Percentiles rank a stretch among this genome's conserved stretches.
These are phyloP conservation scores for Rattus norvegicus DNA, from an alignment of 2,113 vertebrate genomes.

Conservation along the genomic window DNA sequence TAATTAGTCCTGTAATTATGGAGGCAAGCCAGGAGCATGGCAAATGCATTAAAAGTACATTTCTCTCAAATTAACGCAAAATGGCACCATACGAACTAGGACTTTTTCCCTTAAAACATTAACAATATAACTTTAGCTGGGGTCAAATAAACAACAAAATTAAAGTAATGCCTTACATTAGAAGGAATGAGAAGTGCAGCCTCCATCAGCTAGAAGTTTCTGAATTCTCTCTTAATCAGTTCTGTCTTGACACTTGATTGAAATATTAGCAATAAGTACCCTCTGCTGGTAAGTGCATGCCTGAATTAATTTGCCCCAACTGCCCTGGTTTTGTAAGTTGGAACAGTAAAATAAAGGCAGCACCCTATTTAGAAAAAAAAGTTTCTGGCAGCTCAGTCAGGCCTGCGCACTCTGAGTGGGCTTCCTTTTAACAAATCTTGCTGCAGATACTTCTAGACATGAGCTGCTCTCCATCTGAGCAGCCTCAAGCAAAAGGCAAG, in stretches of 20 bases:
- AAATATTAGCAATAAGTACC: constrained; percentile 73
- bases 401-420: background rate
- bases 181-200: background rate
- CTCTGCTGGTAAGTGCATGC: constrained; percentile 3
- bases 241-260: constrained; percentile 73
- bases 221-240: constrained; percentile 65
- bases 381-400: background rate
- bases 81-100: constrained; percentile 51
- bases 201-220: constrained; percentile 50
- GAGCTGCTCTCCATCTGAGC: background rate
- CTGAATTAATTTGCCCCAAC: constrained; percentile 59
- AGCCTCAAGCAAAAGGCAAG: constrained; percentile 12
- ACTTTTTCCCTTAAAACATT: background rate
- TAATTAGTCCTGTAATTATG: constrained; percentile 73
- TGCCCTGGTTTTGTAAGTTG: constrained; percentile 44
- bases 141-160: constrained; percentile 70
- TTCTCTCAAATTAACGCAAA: constrained; percentile 70
- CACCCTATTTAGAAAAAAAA: background rate
- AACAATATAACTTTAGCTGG: constrained; percentile 48
- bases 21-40: constrained; percentile 63
- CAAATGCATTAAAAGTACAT: constrained; percentile 73
- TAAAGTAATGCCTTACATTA: constrained; percentile 55
- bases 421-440: background rate
- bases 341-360: constrained; percentile 7
- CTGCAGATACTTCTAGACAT: background rate